Base-by-base conservation (phyloP, 2,888 invertebrate genomes). In the Agrilus cyanescens region DNA sequence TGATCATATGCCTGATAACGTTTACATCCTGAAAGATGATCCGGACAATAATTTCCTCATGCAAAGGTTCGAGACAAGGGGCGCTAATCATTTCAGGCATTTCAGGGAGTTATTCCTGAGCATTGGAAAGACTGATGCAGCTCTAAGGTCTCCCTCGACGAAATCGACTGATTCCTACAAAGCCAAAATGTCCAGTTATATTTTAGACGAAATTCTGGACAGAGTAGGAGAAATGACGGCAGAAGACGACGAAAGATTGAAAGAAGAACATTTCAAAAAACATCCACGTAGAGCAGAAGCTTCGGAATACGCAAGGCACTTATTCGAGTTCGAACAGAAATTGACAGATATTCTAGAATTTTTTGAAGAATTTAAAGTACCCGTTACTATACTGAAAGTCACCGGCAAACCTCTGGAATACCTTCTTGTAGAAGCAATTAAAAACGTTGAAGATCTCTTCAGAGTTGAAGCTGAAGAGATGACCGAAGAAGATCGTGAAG, bases 11-110 rank as follows among this genome's bases (percentile, higher is more conserved):
- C 74, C 78, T 15, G 74, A 79, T 56, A 70, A 77, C 49, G 67
- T 75, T 1, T 62, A 80, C 50, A 59, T 71, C 31, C 55, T 80
- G 40, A 66, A 69, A 39, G 76, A 77, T 57, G 68, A 69, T 40
- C 65, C 68, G 12, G 53, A 63, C 45, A 71, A 73, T 50, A 51
- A 57, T 18, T 64, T 58, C 50, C 60, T 74, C 46, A 37, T 59
- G 13, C 43, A 60, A 12, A 58, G 58, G 34, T 60, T 50, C 40
- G 43, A 52, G 42, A 43, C 42, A 4, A 53, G 52, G 37, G 52
- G 52, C 2, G 44, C 44, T 12, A 56, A 56, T 38, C 41, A 49
- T 32, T 63, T 60, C 49, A 44, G 43, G 13, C 55, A 63, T 39
- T 65, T 50, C 43, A 47, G 53, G 32, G 46, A 52, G 3, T 60